These are phyloP conservation scores for Perccottus glenii DNA, from an alignment of 2,113 vertebrate species.

Conservation along the genomic window DNA sequence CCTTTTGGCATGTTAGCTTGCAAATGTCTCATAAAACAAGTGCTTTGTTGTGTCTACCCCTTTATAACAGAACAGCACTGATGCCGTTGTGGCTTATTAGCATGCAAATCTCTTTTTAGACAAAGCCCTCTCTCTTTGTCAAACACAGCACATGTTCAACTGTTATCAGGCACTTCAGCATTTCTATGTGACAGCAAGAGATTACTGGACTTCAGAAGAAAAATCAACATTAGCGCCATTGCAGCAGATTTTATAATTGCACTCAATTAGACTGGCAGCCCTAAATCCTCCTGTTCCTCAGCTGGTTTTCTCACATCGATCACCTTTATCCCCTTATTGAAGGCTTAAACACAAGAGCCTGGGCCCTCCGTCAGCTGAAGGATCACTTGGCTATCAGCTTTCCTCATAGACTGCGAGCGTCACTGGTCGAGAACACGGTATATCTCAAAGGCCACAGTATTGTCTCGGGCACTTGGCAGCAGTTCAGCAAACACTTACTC, in stretches of 20 bases:
- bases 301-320: constrained; percentile 56
- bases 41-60: constrained; percentile 1
- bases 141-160: not conserved
- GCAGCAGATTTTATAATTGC: constrained; percentile 2
- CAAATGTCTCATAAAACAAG: constrained; percentile 4
- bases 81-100: constrained; percentile 1
- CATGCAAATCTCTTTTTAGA: constrained; percentile 8
- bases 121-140: not conserved
- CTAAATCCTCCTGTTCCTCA: constrained; percentile 38
- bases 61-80: not conserved
- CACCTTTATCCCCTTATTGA: constrained; percentile 44
- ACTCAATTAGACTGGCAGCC: constrained; percentile 15
- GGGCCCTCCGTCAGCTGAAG: constrained; percentile 46
- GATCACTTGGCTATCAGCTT: constrained; percentile 65
- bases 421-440: constrained; percentile 58
- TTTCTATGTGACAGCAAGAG: constrained; percentile 5
- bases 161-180: constrained; percentile 6
- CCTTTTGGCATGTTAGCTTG: constrained; percentile 4
- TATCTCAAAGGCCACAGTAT: constrained; percentile 59
- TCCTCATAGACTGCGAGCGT: constrained; percentile 53
- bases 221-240: constrained; percentile 8
- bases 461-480: constrained; percentile 52
- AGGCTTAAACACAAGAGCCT: constrained; percentile 46
- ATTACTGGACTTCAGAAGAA: constrained; percentile 6
- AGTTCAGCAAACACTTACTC: constrained; percentile 63